phyloP scores from a whole-genome alignment of 2,888 invertebrate genomes.

The Tineola bisselliella region DNA sequence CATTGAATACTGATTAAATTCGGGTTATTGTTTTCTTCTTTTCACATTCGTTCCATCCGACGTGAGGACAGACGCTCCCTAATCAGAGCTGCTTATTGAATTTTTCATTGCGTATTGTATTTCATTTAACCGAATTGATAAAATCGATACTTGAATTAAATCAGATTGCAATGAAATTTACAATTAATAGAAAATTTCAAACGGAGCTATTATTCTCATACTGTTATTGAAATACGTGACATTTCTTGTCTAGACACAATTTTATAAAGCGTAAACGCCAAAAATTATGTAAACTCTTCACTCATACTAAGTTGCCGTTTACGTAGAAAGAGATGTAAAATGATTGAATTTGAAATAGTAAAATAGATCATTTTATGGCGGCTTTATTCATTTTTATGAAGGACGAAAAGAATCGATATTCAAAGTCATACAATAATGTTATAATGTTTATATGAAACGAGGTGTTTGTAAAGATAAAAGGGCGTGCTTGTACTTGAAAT shows the following conservation, averaged over 20 bases:
- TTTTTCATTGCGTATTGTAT: slow-evolving; percentile 42
- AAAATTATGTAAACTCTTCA: background rate
- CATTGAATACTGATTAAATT: slow-evolving; percentile 59
- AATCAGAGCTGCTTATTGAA: slow-evolving; percentile 38
- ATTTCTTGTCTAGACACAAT: slow-evolving; percentile 14
- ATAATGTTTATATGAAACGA: slow-evolving; percentile 10
- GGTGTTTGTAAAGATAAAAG: slow-evolving; percentile 3
- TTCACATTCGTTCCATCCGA: slow-evolving; percentile 44
- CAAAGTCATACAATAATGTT: slow-evolving; percentile 14
- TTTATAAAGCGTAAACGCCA: background rate
- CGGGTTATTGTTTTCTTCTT: slow-evolving; percentile 53
- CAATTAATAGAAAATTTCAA: slow-evolving; percentile 59
- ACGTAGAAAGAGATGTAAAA: background rate
- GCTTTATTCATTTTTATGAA: slow-evolving; percentile 24
- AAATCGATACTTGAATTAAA: slow-evolving; percentile 29
- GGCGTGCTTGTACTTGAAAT: background rate
- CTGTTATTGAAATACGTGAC: slow-evolving; percentile 43
- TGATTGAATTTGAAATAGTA: slow-evolving; percentile 40
- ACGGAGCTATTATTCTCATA: slow-evolving; percentile 33
- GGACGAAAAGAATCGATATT: slow-evolving; percentile 15
- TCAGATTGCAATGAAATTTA: slow-evolving; percentile 43
- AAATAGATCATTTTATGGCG: slow-evolving; percentile 38
- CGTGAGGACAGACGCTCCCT: slow-evolving; percentile 28
- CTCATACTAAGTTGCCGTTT: background rate
- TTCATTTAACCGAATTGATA: slow-evolving; percentile 11